phyloP scores from a whole-genome alignment of 2,888 invertebrate species.

The Drosophila pseudotakahashii region DNA sequence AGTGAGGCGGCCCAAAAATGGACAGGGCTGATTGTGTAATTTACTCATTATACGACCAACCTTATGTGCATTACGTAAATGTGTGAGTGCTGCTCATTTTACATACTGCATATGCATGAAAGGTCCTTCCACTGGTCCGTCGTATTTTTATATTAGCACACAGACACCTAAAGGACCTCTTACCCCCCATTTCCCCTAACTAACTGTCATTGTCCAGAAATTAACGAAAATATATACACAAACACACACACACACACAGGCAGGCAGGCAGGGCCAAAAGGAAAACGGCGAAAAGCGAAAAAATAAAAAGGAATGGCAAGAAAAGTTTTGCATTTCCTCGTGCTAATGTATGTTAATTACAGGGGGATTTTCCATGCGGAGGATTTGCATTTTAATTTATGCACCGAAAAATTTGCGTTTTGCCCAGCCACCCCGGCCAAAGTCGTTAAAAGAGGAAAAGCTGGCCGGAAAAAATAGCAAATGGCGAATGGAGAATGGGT shows the following conservation, averaged over 20 bases:
- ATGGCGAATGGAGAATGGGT: conserved; percentile 11
- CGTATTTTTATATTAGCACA: conserved; percentile 76
- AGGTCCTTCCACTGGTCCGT: conserved; percentile 51
- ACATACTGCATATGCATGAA: conserved; percentile 66
- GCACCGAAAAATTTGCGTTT: conserved; percentile 75
- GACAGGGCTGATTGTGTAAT: conserved; percentile 72
- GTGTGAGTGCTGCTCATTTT: conserved; percentile 57
- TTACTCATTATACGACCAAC: conserved; percentile 77
- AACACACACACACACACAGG: conserved; percentile 24
- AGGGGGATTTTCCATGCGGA: conserved; percentile 79
- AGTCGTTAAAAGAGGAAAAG: conserved; percentile 52
- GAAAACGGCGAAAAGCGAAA: conserved; percentile 17
- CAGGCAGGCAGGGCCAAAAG: conserved; percentile 9
- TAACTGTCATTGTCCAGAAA: conserved; percentile 81
- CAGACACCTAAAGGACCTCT: conserved; percentile 36
- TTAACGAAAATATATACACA: conserved; percentile 75
- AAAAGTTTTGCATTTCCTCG: conserved; percentile 80
- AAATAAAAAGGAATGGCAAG: conserved; percentile 32
- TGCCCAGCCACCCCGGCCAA: conserved; percentile 44
- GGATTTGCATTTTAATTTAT: conserved; percentile 82
- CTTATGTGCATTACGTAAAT: conserved; percentile 60
- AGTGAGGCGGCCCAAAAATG: conserved; percentile 59
- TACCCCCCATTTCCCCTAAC: conserved; percentile 66
- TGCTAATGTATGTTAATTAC: conserved; percentile 84
- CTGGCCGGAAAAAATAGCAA: conserved; percentile 41